phyloP scores from a whole-genome alignment of 92 coral and sea anemone genomes.

The Epizoanthus stellaris region DNA sequence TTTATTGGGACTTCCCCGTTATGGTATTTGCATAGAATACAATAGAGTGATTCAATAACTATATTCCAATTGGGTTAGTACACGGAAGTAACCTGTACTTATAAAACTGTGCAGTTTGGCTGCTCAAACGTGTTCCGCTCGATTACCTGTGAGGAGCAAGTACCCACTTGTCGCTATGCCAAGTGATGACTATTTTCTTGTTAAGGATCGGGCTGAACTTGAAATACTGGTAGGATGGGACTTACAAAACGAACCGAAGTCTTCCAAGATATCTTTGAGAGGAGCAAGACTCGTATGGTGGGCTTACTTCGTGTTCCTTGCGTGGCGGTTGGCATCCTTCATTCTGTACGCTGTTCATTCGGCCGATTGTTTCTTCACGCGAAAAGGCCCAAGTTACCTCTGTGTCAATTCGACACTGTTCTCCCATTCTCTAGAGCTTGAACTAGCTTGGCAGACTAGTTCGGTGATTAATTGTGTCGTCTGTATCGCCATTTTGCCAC shows the following conservation, averaged over 20 bases:
- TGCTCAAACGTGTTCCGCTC: too few relatives aligned
- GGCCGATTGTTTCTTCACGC: slow-evolving; percentile 8
- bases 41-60: too few relatives aligned
- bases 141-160: too few relatives aligned
- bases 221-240: neutral
- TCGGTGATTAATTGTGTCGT: slow-evolving; percentile 39
- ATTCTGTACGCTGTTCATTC: slow-evolving; percentile 18
- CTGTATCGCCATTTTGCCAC: slow-evolving; percentile 39
- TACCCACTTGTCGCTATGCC: slow-evolving; percentile 2
- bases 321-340: slow-evolving; percentile 8
- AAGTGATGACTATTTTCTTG: neutral
- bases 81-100: too few relatives aligned
- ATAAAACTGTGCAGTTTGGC: too few relatives aligned
- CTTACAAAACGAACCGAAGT: neutral
- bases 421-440: slow-evolving; percentile 11
- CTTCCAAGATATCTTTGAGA: neutral
- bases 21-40: too few relatives aligned
- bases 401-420: slow-evolving; percentile 20
- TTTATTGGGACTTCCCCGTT: too few relatives aligned
- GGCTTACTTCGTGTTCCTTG: slow-evolving; percentile 7
- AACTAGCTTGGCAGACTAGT: slow-evolving; percentile 26
- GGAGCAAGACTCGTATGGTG: neutral
- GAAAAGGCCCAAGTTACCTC: slow-evolving; percentile 6
- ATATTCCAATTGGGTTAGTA: too few relatives aligned
- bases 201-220: slow-evolving; percentile 12